Conservation (phyloP, 1,140 invertebrate genomes). For the Monomorium pharaonis region DNA sequence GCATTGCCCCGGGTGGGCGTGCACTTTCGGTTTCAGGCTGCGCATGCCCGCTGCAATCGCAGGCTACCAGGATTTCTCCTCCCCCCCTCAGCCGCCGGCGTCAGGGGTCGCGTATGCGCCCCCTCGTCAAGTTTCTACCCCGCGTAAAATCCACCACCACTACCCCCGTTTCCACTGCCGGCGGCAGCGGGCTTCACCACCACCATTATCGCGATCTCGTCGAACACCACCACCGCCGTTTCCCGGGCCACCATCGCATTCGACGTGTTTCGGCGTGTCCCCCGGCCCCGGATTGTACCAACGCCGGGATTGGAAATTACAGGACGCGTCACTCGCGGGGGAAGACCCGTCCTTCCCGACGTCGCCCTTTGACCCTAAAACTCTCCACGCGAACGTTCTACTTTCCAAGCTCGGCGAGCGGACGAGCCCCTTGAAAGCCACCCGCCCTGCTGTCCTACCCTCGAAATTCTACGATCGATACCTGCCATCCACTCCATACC, state of each 20-base stretch:
- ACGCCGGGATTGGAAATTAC: constrained; percentile 76
- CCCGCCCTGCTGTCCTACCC: constrained; percentile 11
- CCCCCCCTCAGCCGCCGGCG: constrained; percentile 11
- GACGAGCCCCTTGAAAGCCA: constrained; percentile 25
- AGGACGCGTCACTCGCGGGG: constrained; percentile 58
- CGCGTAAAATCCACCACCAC: constrained; percentile 57
- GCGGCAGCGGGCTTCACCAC: constrained; percentile 31
- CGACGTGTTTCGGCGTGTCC: not conserved
- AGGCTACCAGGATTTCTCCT: constrained; percentile 31
- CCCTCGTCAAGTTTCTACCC: constrained; percentile 63
- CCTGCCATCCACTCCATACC: constrained; percentile 18
- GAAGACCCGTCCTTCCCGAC: not conserved
- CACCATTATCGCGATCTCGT: constrained; percentile 9
- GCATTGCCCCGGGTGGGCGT: constrained; percentile 79
- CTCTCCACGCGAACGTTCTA: constrained; percentile 36
- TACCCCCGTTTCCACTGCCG: constrained; percentile 41
- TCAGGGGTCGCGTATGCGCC: constrained; percentile 57
- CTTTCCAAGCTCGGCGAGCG: constrained; percentile 20
- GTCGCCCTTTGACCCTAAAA: constrained; percentile 28
- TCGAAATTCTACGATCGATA: constrained; percentile 43
- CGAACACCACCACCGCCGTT: constrained; percentile 19
- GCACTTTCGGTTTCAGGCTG: constrained; percentile 82
- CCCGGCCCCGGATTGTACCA: constrained; percentile 31
- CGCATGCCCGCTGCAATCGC: constrained; percentile 74
- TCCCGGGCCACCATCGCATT: constrained; percentile 41